Base-by-base conservation (phyloP, 1,140 invertebrate species). In the Drosophila ficusphila region DNA sequence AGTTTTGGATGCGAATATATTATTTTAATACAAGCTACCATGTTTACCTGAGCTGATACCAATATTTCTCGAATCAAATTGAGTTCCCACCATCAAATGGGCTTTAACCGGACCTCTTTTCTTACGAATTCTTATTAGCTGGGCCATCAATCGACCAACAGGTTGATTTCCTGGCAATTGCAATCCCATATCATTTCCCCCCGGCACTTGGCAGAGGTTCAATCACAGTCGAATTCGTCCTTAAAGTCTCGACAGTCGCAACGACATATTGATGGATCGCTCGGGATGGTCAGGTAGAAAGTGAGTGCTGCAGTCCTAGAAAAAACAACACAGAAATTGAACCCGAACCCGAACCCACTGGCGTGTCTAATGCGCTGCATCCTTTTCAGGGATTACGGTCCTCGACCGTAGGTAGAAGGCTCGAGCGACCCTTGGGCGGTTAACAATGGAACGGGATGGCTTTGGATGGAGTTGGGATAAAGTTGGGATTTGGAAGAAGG, bases 341-440 rank as follows among this genome's bases (percentile, higher is more conserved):
- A 27, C 31, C 25, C 54, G 33, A 52, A 62, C 56, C 19, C 54
- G 33, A 52, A 62, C 56, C 19, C 56, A 44, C 49, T 53, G 31
- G 67, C 82, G 73, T 86, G 46, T 21, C 81, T 81, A 85, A 81
- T 85, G 76, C 67, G 44, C 31, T 60, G 69, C 64, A 69, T 85
- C 81, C 81, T 61, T 77, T 81, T 62, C 76, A 44, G 72, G 81
- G 81, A 85, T 85, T 85, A 85, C 16, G 57, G 36, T 44, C 29
- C 49, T 56, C 53, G 34, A 34, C 3, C 39, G 33, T 79, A 86
- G 79, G 79, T 85, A 83, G 64, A 52, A 19, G 34, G 51, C 23
- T 23, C 19, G 25, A 16, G 19, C 18, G 38, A 38, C 33, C 25
- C 34, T 58, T n/a, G 39, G 18, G 5, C 39, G 53, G 18, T 27